phyloP scores from a whole-genome alignment of 2,113 vertebrate genomes.

The rabbit (Oryctolagus cuniculus) region mOryCun1.1 NC_091453.1:88061501-88062000 shows the following conservation, averaged over 20 bases:
- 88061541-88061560: slow-evolving; percentile 23
- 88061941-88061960: background rate
- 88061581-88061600: background rate
- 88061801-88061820: background rate
- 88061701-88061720: background rate
- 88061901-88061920: background rate
- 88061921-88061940: background rate
- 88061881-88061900: background rate
- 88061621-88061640: background rate
- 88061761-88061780: background rate
- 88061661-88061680: background rate
- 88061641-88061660: slow-evolving; percentile 9
- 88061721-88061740: background rate
- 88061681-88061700: slow-evolving; percentile 10
- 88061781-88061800: background rate
- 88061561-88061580: background rate
- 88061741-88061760: background rate
- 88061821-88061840: background rate
- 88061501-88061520: slow-evolving; percentile 1
- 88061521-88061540: slow-evolving; percentile 2
- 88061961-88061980: background rate
- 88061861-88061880: background rate
- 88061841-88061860: background rate
- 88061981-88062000: background rate
- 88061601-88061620: background rate